A percentile compares a stretch with the other conserved stretches of the same genome.
phyloP scores from a whole-genome alignment of 2,113 vertebrate genomes.

The Mystacornis crossleyi region DNA sequence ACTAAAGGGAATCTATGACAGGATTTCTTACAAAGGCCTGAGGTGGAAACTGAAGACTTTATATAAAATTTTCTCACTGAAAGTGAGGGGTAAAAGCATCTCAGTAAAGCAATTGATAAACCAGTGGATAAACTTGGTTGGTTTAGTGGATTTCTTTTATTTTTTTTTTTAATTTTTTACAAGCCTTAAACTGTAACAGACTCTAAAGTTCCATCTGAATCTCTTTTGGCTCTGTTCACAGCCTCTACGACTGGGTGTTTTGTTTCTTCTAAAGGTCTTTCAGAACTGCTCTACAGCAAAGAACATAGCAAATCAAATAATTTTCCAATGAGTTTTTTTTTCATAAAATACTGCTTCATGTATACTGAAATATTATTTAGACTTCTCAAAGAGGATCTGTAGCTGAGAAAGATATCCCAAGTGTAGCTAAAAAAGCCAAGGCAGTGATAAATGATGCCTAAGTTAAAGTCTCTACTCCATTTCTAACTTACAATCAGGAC shows the following conservation, averaged over 20 bases:
- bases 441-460: neutral
- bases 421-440: neutral
- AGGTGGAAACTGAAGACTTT: neutral
- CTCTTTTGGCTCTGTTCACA: neutral
- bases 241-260: neutral
- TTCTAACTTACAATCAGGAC: neutral
- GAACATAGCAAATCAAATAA: neutral
- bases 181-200: neutral
- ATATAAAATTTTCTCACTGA: neutral
- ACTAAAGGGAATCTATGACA: neutral
- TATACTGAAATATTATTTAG: neutral
- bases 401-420: neutral
- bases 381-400: neutral
- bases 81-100: neutral
- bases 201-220: neutral
- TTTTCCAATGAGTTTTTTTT: neutral
- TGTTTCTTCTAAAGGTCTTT: neutral
- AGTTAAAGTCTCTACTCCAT: neutral
- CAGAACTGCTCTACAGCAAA: neutral
- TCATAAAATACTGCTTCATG: neutral
- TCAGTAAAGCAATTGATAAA: neutral
- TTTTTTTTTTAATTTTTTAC: neutral
- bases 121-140: neutral
- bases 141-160: neutral
- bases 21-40: neutral